Evolutionary conservation across 2,113 vertebrate species (phyloP), one percentile per base, ranked within the genome.

Genomic region (Tenebrosternarchus preto): DNA sequence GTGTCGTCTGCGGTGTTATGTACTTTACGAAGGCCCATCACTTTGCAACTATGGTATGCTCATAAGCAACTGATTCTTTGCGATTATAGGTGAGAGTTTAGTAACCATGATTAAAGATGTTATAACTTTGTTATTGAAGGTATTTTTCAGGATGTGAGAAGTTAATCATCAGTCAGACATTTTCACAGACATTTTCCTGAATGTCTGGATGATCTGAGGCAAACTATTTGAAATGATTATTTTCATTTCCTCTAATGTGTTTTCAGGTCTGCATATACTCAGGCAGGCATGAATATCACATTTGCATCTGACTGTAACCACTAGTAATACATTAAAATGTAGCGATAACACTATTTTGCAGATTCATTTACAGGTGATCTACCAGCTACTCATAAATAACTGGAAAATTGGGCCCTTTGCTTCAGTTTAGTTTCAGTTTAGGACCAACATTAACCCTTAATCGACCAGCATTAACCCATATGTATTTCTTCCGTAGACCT

Each of bases 271-370:
- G 87, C 90, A 90, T 92, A 85, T 89, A 90, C 88, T 86, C 90
- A 93, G 88, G 89, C 89, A 88, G 78, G 85, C 88, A 89, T 78
- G 88, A 89, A 89, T 89, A 91, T 80, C 69, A 90, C 88, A 87
- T 69, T 74, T 77, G 39, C 69, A 77, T 88, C 87, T 82, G 77
- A 72, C 60, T 73, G 79, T 80, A 89, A 90, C 90, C 82, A 91
- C 90, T 46, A 77, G 57, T 66, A 80, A 56, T 67, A 17, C 73
- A 60, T 69, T 7, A 89, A 87, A 90, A 86, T 84, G 92, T 92
- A 93, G 91, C 43, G 88, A 89, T 94, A 94, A 93, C 93, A 94
- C 92, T 92, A 93, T 94, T 94, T 91, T 84, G 88, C 88, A 83
- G 92, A 90, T 88, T 90, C 91, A 92, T 92, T 88, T 84, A 84